Conservation (phyloP, 23 tunicate species). For the Corella eumyota region DNA sequence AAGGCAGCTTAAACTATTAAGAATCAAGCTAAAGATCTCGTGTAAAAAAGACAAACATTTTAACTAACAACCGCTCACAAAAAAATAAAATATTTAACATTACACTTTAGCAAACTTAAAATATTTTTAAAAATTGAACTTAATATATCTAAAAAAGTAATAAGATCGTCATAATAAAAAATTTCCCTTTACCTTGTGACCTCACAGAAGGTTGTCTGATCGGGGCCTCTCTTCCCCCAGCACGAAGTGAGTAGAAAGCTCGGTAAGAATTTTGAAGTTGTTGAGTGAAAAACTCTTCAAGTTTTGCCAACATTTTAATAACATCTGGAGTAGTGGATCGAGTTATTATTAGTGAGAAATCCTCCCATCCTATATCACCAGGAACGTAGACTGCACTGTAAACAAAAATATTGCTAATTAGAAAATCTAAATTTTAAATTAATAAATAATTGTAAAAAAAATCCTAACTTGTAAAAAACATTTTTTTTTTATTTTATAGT, state of each 20-base stretch:
- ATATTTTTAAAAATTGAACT: no score
- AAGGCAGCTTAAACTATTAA: no score
- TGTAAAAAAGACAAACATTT: no score
- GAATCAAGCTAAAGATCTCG: no score
- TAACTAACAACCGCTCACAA: no score
- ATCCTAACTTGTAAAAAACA: background rate
- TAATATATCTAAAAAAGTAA: background rate
- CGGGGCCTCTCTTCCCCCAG: slow-evolving; percentile 2
- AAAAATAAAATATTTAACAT: no score
- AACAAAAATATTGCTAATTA: background rate
- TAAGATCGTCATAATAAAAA: background rate
- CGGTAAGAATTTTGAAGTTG: slow-evolving; percentile 72
- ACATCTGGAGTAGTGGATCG: slow-evolving; percentile 93
- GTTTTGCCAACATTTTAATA: slow-evolving; percentile 78
- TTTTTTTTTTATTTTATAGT: no score
- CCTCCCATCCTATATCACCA: slow-evolving; percentile 65
- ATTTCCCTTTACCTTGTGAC: slow-evolving; percentile 7
- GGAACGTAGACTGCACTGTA: slow-evolving; percentile 59
- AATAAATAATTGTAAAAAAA: background rate
- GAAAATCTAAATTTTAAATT: background rate
- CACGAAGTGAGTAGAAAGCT: slow-evolving; percentile 44
- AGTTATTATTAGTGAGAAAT: slow-evolving; percentile 60
- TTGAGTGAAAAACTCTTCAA: slow-evolving; percentile 73
- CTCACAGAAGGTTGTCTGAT: slow-evolving; percentile 8
- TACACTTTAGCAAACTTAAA: no score